Conservation (phyloP, 2,888 invertebrate species). For the Synergus japonicus region DNA sequence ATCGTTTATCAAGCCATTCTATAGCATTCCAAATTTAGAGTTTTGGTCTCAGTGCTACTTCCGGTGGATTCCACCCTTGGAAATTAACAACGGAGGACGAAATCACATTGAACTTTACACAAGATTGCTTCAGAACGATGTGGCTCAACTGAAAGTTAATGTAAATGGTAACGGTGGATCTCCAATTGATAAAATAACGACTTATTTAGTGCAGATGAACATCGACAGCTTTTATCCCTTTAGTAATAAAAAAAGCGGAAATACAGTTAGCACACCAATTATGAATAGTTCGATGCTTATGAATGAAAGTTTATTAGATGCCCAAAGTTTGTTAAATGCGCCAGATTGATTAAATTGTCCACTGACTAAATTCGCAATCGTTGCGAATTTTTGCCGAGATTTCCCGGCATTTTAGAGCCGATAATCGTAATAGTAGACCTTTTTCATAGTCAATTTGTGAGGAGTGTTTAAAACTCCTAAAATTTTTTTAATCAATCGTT, state of each 20-base stretch:
- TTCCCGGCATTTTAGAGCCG: neutral
- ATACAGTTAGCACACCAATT: slow-evolving; percentile 71
- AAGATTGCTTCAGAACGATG: slow-evolving; percentile 78
- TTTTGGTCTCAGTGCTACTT: slow-evolving; percentile 95
- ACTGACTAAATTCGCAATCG: neutral
- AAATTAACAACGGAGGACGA: slow-evolving; percentile 85
- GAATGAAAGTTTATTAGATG: slow-evolving; percentile 81
- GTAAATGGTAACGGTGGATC: slow-evolving; percentile 62
- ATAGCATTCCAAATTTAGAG: slow-evolving; percentile 81
- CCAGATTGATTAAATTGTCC: slow-evolving; percentile 80
- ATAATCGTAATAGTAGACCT: neutral
- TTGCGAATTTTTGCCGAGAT: neutral
- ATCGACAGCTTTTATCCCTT: slow-evolving; percentile 76
- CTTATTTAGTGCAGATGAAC: slow-evolving; percentile 70
- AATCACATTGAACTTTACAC: slow-evolving; percentile 81
- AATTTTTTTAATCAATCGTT: neutral
- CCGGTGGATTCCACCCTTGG: slow-evolving; percentile 91
- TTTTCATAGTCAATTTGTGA: slow-evolving; percentile 19
- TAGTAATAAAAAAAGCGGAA: slow-evolving; percentile 69
- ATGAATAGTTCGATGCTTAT: slow-evolving; percentile 82
- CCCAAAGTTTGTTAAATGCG: slow-evolving; percentile 85
- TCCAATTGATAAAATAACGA: slow-evolving; percentile 68
- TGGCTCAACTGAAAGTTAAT: slow-evolving; percentile 76
- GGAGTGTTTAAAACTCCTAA: neutral
- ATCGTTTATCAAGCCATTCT: slow-evolving; percentile 78